Conservation (phyloP, 2,888 invertebrate genomes). For the Julus scanicus region DNA sequence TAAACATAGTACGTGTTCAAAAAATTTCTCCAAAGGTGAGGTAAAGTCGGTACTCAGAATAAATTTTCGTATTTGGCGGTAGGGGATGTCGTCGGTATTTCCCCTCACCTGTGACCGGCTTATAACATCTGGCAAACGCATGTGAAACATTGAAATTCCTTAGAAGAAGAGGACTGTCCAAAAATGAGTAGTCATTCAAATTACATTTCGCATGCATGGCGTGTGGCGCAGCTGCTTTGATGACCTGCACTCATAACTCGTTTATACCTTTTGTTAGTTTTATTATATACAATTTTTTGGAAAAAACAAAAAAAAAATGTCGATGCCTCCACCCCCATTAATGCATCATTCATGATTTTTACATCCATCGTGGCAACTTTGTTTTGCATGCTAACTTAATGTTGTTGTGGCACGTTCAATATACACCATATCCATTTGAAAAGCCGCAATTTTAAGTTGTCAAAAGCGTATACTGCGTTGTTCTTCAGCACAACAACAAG, state of each 20-base stretch:
- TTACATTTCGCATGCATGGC: neutral
- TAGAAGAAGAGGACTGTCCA: neutral
- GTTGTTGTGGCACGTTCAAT: slow-evolving; percentile 28
- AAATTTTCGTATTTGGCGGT: neutral
- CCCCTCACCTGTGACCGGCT: neutral
- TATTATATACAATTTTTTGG: neutral
- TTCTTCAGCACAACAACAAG: neutral
- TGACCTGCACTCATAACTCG: neutral
- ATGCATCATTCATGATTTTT: neutral
- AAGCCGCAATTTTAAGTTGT: neutral
- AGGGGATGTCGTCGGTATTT: slow-evolving; percentile 5
- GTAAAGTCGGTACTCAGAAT: neutral
- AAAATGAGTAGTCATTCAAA: neutral
- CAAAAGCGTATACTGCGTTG: neutral
- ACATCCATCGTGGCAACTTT: neutral
- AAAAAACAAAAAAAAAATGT: neutral
- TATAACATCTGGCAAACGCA: slow-evolving; percentile 3
- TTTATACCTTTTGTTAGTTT: neutral
- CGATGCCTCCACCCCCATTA: slow-evolving; percentile 32
- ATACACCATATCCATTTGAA: neutral
- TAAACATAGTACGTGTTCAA: neutral
- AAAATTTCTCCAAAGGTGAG: neutral
- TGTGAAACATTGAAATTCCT: neutral
- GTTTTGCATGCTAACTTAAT: neutral
- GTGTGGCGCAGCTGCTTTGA: slow-evolving; percentile 16